Evolutionary conservation across 2,797 vertebrate species (phyloP).

Genomic region (Cyprinella venusta): DNA sequence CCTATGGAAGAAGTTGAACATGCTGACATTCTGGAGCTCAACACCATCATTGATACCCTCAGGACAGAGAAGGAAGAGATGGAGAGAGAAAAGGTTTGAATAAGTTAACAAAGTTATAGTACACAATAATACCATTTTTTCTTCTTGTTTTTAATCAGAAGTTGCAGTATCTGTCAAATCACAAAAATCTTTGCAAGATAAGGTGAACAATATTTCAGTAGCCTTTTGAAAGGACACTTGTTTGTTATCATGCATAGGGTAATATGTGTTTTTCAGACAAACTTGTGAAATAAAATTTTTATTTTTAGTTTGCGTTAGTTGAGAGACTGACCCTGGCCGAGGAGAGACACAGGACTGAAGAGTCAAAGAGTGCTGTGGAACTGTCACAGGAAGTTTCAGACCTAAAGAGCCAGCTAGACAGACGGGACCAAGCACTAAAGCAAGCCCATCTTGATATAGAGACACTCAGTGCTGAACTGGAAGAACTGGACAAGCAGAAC

Average conservation of each 20-base stretch:
- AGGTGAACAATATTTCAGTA: neutral
- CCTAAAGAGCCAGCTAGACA: constrained; percentile 81
- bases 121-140: neutral
- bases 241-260: neutral
- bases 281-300: constrained; percentile 2
- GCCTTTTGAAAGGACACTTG: neutral
- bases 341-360: constrained; percentile 60
- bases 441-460: constrained; percentile 83
- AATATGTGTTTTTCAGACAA: neutral
- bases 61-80: constrained; percentile 80
- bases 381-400: constrained; percentile 70
- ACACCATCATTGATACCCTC: constrained; percentile 77
- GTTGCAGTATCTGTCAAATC: neutral
- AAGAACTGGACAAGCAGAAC: constrained; percentile 94
- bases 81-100: constrained; percentile 80
- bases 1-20: constrained; percentile 77
- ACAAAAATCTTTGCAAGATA: neutral
- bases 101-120: neutral
- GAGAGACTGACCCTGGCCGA: constrained; percentile 70
- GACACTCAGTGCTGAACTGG: constrained; percentile 83
- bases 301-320: constrained; percentile 72
- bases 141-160: neutral
- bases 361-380: constrained; percentile 58
- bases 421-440: constrained; percentile 78
- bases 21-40: constrained; percentile 83